These are phyloP conservation scores for Heliconius himera DNA, from an alignment of 1,140 invertebrate species.

Conservation along the genomic window DNA sequence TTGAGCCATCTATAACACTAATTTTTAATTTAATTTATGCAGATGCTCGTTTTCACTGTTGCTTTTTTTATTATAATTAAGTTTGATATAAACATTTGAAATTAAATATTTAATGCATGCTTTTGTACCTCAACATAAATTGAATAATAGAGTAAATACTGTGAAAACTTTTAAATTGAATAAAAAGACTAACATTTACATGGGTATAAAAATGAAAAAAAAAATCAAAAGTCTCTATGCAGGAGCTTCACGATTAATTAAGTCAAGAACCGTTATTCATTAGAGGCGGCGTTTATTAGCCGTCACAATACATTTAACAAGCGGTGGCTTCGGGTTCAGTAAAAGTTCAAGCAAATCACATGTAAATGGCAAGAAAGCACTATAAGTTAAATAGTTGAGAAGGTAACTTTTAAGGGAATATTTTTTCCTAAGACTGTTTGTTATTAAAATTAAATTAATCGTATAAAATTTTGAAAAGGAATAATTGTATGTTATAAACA, in stretches of 20 bases:
- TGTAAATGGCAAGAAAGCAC: slow-evolving; percentile 28
- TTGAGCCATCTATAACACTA: no score
- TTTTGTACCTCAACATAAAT: slow-evolving; percentile 2
- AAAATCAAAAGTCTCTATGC: slow-evolving; percentile 49
- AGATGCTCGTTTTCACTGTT: background rate
- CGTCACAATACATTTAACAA: slow-evolving; percentile 76
- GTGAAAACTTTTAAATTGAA: slow-evolving; percentile 18
- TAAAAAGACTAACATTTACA: slow-evolving; percentile 18
- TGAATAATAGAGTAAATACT: background rate
- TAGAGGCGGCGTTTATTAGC: slow-evolving; percentile 63
- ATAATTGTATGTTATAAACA: no score
- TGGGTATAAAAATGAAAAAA: slow-evolving; percentile 21
- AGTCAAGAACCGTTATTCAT: slow-evolving; percentile 70
- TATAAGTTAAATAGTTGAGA: slow-evolving; percentile 15
- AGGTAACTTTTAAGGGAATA: background rate
- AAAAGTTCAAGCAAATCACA: slow-evolving; percentile 34
- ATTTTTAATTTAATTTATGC: no score
- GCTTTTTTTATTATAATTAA: background rate
- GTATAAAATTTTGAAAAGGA: no score
- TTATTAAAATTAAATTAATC: no score
- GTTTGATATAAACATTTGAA: background rate
- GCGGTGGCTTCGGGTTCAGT: slow-evolving; percentile 49
- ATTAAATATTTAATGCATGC: background rate
- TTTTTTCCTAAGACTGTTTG: no score
- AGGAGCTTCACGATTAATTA: slow-evolving; percentile 68